Evolutionary conservation across 2,888 invertebrate genomes (phyloP), one percentile per base, ranked within the genome.

Genomic region (Nephrotoma appendiculata): DNA sequence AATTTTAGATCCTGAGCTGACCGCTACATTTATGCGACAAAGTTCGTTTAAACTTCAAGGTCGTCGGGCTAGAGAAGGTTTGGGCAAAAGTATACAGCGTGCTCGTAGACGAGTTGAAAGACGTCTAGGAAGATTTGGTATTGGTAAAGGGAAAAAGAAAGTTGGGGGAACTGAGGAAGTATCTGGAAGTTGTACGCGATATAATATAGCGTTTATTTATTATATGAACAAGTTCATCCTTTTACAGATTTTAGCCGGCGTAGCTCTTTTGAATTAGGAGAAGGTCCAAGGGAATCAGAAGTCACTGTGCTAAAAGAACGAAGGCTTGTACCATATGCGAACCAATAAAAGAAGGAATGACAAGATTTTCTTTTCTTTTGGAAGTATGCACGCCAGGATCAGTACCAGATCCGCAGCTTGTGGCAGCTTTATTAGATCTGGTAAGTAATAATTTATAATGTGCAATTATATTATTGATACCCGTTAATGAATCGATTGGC

Each of bases 381-480:
- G 99, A 99, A 92, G 98, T 98, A 9, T 98, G 98, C 88, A 96
- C 97, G 87, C 99, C 99, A 0, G 99, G 99, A 0, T 95, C 97
- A 0, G 96, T 99, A 87, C 99, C 99, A 0, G 99, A 99, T 92
- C 96, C 99, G 2, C 97, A 98, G 89, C 94, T 99, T 45, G 95
- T 99, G 91, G 98, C 98, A 0, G 98, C 99, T 4, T 93, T 98
- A 86, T 92, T 99, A 86, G 99, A 99, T 92, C 93, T 99, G 94
- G 99, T 98, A 92, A 92, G 92, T 90, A 52, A 52, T 83, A 11
- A 19, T 41, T 6, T 31, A 19, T 19, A 19, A 19, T 19, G 1
- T 19, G 19, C 19, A 19, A 19, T 19, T 19, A 31, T 31, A 31
- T 31, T 31, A 31, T 2, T 3, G 31, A 31, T 31, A 31, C 3